These are phyloP conservation scores for Malacoraja senta DNA, from an alignment of 2,797 vertebrate genomes.

Conservation along the genomic window DNA sequence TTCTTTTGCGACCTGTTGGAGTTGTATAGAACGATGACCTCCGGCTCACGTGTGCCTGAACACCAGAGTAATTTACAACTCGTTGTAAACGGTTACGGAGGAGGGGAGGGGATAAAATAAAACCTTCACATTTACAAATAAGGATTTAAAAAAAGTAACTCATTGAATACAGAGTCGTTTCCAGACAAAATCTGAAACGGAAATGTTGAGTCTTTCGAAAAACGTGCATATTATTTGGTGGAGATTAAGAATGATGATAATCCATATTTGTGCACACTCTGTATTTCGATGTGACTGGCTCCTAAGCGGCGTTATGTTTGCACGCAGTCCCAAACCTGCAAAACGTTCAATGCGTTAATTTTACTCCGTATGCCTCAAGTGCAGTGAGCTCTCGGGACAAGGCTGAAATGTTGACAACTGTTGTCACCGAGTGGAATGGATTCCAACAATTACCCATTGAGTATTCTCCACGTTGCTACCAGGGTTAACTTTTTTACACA, in stretches of 20 bases:
- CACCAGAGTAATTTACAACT: not conserved
- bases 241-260: too few species aligned
- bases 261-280: not conserved
- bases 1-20: not conserved
- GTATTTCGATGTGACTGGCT: not conserved
- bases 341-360: not conserved
- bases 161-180: too few species aligned
- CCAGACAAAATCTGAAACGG: too few species aligned
- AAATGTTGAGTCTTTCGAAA: too few species aligned
- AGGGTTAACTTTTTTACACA: not conserved
- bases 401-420: not conserved
- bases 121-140: not conserved
- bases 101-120: too few species aligned
- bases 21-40: not conserved
- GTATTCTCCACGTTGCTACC: not conserved
- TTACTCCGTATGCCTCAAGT: not conserved
- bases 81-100: not conserved
- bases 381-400: not conserved
- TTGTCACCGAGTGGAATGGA: not conserved
- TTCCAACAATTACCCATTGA: not conserved
- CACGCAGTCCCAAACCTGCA: not conserved
- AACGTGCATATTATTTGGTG: too few species aligned
- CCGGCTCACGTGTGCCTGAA: not conserved
- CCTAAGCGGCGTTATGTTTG: too few species aligned
- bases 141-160: not conserved